Percentiles rank a stretch among this genome's conserved stretches.
Evolutionary conservation across 2,888 invertebrate species (phyloP).

Genomic region (Conchocele bisecta): DNA sequence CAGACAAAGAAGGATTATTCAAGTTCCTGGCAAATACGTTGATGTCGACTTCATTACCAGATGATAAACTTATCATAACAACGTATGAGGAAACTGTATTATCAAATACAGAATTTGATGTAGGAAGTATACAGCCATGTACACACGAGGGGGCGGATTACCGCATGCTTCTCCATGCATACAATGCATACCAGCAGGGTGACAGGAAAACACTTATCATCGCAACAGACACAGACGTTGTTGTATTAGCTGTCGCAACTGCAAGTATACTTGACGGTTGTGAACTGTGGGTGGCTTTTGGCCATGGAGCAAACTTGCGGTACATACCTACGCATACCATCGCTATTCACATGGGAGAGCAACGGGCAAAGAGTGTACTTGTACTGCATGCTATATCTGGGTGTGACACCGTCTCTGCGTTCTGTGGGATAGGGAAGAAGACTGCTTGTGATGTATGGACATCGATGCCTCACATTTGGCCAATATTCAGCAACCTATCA

Average conservation of each 20-base stretch:
- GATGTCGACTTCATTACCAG: not conserved
- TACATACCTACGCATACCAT: slow-evolving; percentile 52
- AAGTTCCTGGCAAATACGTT: slow-evolving; percentile 41
- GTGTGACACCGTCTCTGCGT: slow-evolving; percentile 53
- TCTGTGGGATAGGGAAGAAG: slow-evolving; percentile 53
- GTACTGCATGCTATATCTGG: slow-evolving; percentile 57
- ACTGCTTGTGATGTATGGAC: slow-evolving; percentile 54
- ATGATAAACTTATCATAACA: not conserved
- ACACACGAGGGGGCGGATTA: slow-evolving; percentile 54
- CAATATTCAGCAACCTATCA: slow-evolving; percentile 14
- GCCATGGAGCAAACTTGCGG: slow-evolving; percentile 32
- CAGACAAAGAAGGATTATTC: slow-evolving; percentile 53
- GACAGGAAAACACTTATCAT: slow-evolving; percentile 17
- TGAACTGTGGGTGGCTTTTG: slow-evolving; percentile 52
- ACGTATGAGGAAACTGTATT: not conserved
- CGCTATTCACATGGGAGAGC: slow-evolving; percentile 19
- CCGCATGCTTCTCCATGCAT: slow-evolving; percentile 26
- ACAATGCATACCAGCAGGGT: slow-evolving; percentile 18
- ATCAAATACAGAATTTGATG: not conserved
- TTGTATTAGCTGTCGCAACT: slow-evolving; percentile 36
- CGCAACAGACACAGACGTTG: slow-evolving; percentile 49
- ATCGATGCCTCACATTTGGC: slow-evolving; percentile 36
- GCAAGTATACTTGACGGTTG: not conserved
- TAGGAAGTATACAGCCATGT: slow-evolving; percentile 25
- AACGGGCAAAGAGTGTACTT: slow-evolving; percentile 28